These are phyloP conservation scores for Sebastes oblongus DNA, from an alignment of 2,797 vertebrate species.

Conservation along the genomic window DNA sequence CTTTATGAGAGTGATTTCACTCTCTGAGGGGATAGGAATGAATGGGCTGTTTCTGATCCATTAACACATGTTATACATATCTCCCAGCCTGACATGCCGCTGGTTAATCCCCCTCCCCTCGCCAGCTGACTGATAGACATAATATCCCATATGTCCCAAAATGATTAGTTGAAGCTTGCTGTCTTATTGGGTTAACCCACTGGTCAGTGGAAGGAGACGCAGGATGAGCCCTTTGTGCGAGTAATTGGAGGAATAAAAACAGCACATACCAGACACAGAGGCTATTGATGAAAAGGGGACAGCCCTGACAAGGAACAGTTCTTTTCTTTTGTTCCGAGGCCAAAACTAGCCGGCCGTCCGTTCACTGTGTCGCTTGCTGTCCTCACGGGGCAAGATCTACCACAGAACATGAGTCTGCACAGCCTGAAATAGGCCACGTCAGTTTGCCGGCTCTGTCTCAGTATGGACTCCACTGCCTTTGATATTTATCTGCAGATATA, in stretches of 20 bases:
- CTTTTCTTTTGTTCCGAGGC: constrained; percentile 42
- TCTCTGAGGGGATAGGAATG: background rate
- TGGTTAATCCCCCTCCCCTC: constrained; percentile 5
- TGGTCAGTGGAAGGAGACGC: constrained; percentile 18
- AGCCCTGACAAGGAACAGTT: constrained; percentile 32
- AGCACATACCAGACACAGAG: constrained; percentile 51
- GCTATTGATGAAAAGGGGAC: constrained; percentile 65
- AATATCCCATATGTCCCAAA: constrained; percentile 26
- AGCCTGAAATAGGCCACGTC: constrained; percentile 24
- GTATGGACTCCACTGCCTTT: background rate
- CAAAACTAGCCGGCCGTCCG: constrained; percentile 16
- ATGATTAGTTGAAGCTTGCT: constrained; percentile 21
- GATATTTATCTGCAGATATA: constrained; percentile 3
- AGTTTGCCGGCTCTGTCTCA: background rate
- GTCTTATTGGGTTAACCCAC: constrained; percentile 22
- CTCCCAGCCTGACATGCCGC: background rate
- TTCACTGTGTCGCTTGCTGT: constrained; percentile 13
- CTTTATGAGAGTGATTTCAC: background rate
- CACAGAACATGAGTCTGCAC: constrained; percentile 30
- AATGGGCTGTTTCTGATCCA: background rate
- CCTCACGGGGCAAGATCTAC: constrained; percentile 23
- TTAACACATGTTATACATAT: constrained; percentile 18
- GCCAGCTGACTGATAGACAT: constrained; percentile 24
- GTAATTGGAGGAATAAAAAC: constrained; percentile 59
- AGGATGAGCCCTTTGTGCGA: constrained; percentile 39